These are phyloP conservation scores for Congeria kusceri DNA, from an alignment of 2,888 invertebrate species.

Conservation along the genomic window DNA sequence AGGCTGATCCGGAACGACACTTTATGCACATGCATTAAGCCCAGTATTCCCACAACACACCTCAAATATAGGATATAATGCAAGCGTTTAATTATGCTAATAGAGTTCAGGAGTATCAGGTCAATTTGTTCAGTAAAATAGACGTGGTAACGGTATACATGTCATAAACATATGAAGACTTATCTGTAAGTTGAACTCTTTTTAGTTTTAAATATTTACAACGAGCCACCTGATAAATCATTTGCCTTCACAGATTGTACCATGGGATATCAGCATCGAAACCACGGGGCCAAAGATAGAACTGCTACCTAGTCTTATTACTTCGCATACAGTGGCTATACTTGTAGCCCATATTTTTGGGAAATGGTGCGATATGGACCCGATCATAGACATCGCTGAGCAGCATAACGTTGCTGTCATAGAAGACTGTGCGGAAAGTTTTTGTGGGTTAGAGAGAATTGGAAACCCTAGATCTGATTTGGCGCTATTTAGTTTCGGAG, in stretches of 20 bases:
- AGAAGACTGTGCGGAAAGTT: constrained; percentile 85
- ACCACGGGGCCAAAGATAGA: constrained; percentile 82
- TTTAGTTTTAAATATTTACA: too few species aligned
- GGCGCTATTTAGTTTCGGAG: constrained; percentile 84
- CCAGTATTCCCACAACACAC: too few species aligned
- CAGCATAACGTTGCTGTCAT: constrained; percentile 79
- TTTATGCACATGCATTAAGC: too few species aligned
- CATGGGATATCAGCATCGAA: constrained; percentile 83
- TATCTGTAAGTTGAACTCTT: too few species aligned
- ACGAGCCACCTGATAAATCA: too few species aligned
- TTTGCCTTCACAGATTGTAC: constrained; percentile 70
- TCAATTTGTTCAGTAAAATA: too few species aligned
- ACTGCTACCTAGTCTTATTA: constrained; percentile 79
- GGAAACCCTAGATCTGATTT: constrained; percentile 84
- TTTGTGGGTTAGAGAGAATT: constrained; percentile 81
- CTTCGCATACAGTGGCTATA: constrained; percentile 82
- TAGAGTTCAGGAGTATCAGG: too few species aligned
- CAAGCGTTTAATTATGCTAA: too few species aligned
- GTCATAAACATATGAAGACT: too few species aligned
- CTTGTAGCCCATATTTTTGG: constrained; percentile 85
- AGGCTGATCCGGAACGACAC: too few species aligned
- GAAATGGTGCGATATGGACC: constrained; percentile 80
- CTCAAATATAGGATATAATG: too few species aligned
- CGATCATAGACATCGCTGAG: constrained; percentile 78
- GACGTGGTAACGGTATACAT: too few species aligned